phyloP scores from a whole-genome alignment of 2,113 vertebrate genomes.

The Ranitomeya imitator region DNA sequence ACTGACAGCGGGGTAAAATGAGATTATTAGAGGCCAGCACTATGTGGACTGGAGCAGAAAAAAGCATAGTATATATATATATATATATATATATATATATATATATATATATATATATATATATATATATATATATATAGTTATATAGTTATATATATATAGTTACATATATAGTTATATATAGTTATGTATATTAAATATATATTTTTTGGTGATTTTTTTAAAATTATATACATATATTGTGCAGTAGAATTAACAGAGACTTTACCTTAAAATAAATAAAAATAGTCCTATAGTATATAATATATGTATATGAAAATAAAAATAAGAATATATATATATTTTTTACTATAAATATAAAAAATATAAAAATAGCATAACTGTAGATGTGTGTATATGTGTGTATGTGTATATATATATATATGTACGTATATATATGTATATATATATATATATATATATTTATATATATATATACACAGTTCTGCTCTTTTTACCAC shows the following conservation, averaged over 20 bases:
- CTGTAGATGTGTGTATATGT: no score
- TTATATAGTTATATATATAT: not conserved
- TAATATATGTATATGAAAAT: no score
- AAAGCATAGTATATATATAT: not conserved
- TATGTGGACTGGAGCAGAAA: not conserved
- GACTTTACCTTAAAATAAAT: no score
- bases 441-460: conserved; percentile 2
- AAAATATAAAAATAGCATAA: no score
- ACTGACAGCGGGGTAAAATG: conserved; percentile 12
- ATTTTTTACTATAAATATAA: no score
- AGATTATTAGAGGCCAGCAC: conserved; percentile 36
- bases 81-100: not conserved
- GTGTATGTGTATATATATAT: no score
- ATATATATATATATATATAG: not conserved
- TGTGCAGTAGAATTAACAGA: no score
- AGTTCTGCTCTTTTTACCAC: no score
- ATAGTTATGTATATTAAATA: not conserved
- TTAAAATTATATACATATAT: no score
- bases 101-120: not conserved
- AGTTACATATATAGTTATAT: not conserved
- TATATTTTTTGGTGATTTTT: not conserved
- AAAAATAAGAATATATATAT: no score
- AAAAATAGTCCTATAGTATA: no score
- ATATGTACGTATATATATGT: not conserved
- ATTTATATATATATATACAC: not conserved